Evolutionary conservation across 2,797 vertebrate species (phyloP).

Genomic region (Amblyopsis hoosieri): DNA sequence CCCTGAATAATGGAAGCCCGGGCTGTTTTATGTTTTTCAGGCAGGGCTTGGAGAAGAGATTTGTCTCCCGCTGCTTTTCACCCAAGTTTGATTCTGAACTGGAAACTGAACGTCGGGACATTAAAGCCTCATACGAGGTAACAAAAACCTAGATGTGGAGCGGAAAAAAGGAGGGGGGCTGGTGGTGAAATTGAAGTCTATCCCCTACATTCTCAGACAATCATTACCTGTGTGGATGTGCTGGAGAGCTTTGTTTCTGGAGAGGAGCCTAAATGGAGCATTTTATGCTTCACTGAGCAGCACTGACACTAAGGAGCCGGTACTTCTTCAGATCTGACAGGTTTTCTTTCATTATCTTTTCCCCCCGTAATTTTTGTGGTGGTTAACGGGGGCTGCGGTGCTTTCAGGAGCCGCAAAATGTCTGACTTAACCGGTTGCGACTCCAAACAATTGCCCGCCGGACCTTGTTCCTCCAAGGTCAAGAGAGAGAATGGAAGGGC

Average conservation of each 20-base stretch:
- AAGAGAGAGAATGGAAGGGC: conserved; percentile 64
- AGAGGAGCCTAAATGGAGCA: conserved; percentile 65
- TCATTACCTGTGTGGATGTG: conserved; percentile 62
- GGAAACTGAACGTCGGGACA: conserved; percentile 49
- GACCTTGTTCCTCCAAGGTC: conserved; percentile 71
- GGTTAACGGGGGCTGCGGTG: conserved; percentile 53
- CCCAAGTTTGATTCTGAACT: conserved; percentile 69
- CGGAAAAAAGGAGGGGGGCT: conserved; percentile 21
- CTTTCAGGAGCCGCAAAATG: conserved; percentile 62
- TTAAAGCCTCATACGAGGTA: conserved; percentile 53
- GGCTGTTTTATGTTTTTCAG: conserved; percentile 75
- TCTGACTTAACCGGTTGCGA: conserved; percentile 74
- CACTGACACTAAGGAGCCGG: conserved; percentile 70
- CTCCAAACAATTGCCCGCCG: conserved; percentile 71
- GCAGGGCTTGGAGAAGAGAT: conserved; percentile 70
- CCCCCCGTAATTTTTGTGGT: conserved; percentile 63
- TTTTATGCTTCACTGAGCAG: conserved; percentile 72
- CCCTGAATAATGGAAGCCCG: conserved; percentile 75
- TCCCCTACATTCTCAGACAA: conserved; percentile 62
- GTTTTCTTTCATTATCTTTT: conserved; percentile 74
- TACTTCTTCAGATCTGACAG: conserved; percentile 71
- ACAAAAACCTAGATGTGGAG: conserved; percentile 18
- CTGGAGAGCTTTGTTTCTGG: conserved; percentile 67
- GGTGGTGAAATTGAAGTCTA: conserved; percentile 62
- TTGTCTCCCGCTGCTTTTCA: conserved; percentile 71